Evolutionary conservation across 35 echinoderm and acorn worm genomes (phyloP), one percentile per base, ranked within the genome.

Genomic region (Diadema setosum): DNA sequence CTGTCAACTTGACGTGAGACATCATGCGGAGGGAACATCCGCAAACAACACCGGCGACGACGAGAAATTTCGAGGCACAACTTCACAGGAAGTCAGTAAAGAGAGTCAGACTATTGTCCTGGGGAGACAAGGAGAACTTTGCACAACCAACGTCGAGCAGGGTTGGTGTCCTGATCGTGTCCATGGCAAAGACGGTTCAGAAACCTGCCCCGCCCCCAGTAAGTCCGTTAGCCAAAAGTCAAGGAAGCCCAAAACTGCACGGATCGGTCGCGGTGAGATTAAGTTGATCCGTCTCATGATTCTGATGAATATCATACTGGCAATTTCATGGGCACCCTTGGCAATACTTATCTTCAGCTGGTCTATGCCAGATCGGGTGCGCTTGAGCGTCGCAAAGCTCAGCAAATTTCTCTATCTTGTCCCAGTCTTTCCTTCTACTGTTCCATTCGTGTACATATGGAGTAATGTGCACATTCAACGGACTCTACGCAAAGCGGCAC

Each of bases 231-330:
- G n/a, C n/a, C n/a, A n/a, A n/a, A n/a, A n/a, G 25, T 27, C 37
- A 18, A 34, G 37, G 0, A 67, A 67, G 37, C 63, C 63, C 27
- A 44, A 44, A 9, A 78, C 25, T 41, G 35, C 44, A 9, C 33
- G 73, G 44, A 41, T 78, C 37, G 73, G 73, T 42, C 73, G 73
- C 2, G 73, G 73, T 44, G 73, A 78, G 44, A 1, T 78, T 18
- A 78, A 78, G n/a, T 23, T 78, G n/a, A 78, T 78, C 27, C 73
- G 73, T n/a, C 73, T 78, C 9, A 78, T 78, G 73, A 33, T 78
- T 15, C n/a, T 41, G 14, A 78, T 78, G 40, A 41, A 35, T 44
- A 78, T 26, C 37, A 26, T 78, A 25, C 37, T 78, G 17, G 24
- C 21, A 6, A 41, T 78, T 35, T 78, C 73, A 20, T 78, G 73